Evolutionary conservation across 2,113 vertebrate species (phyloP), one percentile per base, ranked within the genome.

Genomic region (Cynocephalus volans): DNA sequence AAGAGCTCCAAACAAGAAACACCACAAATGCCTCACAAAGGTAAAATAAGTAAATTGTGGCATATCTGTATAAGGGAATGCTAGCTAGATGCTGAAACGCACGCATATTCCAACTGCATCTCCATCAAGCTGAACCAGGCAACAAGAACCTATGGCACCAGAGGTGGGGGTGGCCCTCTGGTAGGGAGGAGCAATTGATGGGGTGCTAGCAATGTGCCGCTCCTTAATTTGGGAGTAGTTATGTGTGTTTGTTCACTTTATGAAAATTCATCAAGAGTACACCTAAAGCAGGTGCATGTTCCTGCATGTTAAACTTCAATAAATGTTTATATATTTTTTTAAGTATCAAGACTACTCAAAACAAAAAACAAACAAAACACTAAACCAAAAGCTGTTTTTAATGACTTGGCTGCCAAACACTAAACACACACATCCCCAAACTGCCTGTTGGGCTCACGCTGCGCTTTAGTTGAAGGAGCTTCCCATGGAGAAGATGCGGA

Each of bases 271-370:
- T 14, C 52, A 41, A 26, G 17, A 88, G 28, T 3, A 33, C 31
- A 90, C 28, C 67, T 64, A 11, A 70, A 58, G 52, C 31, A 3
- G 76, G 28, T 17, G 26, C 19, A n/a, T 7, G 48, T 83, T 72
- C 90, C 64, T 41, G 18, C 45, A 62, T 3, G 1, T 52, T 67
- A 52, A 48, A 75, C 36, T 23, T 90, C 19, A 75, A 36, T 21
- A 75, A 84, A 81, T 18, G 17, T 33, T 15, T 13, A 33, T 58
- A 31, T 28, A 33, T 69, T 67, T 8, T 11, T 15, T 5, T 84
- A 93, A 73, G n/a, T 52, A 52, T 15, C 52, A 48, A 80, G 73
- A 86, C 84, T 67, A 79, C 69, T 86, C 45, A 56, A 80, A 82
- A 4, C 33, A 87, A 54, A 26, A 69, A 65, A 62, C 45, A 26